Conservation (phyloP, 2,797 vertebrate species). For the Gila robusta region DNA sequence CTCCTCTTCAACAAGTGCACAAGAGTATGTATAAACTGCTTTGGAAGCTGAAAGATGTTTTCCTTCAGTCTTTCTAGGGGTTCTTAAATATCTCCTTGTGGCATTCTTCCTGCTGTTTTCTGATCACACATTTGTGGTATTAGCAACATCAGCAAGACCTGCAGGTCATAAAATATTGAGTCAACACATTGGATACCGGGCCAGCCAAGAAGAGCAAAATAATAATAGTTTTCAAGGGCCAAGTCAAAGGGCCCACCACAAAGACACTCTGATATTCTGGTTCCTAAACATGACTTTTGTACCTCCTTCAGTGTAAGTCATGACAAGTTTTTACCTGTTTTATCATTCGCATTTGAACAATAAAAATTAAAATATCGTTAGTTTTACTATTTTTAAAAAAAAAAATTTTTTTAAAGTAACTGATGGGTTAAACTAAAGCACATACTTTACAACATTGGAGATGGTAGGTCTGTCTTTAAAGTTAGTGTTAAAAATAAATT, state of each 20-base stretch:
- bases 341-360: not conserved
- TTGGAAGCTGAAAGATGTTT: not conserved
- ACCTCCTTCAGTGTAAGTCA: not conserved
- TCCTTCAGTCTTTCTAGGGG: not conserved
- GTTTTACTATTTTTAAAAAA: not conserved
- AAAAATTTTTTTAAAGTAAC: too few species aligned
- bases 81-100: constrained; percentile 47
- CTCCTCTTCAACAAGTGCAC: constrained; percentile 9
- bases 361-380: not conserved
- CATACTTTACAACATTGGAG: not conserved
- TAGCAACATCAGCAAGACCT: constrained; percentile 67
- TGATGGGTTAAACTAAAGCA: not conserved
- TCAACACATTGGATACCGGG: constrained; percentile 27
- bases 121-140: constrained; percentile 65
- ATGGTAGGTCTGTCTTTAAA: not conserved
- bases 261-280: not conserved
- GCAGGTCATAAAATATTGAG: constrained; percentile 43
- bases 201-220: constrained; percentile 64
- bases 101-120: constrained; percentile 29
- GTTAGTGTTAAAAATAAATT: not conserved
- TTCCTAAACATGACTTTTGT: not conserved
- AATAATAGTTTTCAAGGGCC: not conserved
- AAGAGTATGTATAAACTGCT: not conserved
- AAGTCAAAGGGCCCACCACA: not conserved
- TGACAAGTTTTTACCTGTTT: not conserved